These are phyloP conservation scores for Pseudomyrmex pallidus DNA, from an alignment of 1,140 invertebrate species.

Conservation along the genomic window DNA sequence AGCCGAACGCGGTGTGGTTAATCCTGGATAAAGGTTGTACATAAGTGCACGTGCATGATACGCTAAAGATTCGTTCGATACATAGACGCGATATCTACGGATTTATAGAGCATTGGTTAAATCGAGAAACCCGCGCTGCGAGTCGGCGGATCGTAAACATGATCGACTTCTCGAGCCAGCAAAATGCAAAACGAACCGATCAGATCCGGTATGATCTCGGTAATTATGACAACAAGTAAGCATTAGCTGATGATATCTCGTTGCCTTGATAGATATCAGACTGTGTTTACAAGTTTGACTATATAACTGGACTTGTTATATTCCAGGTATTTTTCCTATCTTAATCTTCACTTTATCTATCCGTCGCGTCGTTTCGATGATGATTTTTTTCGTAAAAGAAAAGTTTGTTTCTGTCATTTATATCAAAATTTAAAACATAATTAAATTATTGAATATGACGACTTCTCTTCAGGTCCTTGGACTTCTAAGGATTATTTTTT, in stretches of 20 bases:
- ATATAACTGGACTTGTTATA: not conserved
- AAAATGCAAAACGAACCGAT: slow-evolving; percentile 41
- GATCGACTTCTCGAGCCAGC: slow-evolving; percentile 31
- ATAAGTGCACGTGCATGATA: slow-evolving; percentile 47
- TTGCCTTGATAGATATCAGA: slow-evolving; percentile 4
- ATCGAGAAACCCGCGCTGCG: slow-evolving; percentile 1
- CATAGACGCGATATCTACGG: slow-evolving; percentile 31
- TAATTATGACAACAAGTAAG: slow-evolving; percentile 12
- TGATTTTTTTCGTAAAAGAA: too few relatives aligned
- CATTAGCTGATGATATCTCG: slow-evolving; percentile 1
- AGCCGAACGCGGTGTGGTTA: slow-evolving; percentile 56
- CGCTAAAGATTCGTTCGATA: slow-evolving; percentile 50
- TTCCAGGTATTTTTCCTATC: too few relatives aligned
- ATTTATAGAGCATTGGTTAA: slow-evolving; percentile 54
- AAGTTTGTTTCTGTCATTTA: too few relatives aligned
- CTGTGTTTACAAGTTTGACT: not conserved
- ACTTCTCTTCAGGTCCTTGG: too few relatives aligned
- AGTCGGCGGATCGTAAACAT: slow-evolving; percentile 23
- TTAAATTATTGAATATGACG: too few relatives aligned
- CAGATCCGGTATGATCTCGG: not conserved
- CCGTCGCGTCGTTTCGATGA: too few relatives aligned
- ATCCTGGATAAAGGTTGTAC: slow-evolving; percentile 65
- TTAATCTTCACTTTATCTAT: too few relatives aligned
- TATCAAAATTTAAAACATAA: too few relatives aligned
- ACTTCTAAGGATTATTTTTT: too few relatives aligned